These are phyloP conservation scores for Himantopus leucocephalus DNA, from an alignment of 2,113 vertebrate genomes.

Conservation along the genomic window DNA sequence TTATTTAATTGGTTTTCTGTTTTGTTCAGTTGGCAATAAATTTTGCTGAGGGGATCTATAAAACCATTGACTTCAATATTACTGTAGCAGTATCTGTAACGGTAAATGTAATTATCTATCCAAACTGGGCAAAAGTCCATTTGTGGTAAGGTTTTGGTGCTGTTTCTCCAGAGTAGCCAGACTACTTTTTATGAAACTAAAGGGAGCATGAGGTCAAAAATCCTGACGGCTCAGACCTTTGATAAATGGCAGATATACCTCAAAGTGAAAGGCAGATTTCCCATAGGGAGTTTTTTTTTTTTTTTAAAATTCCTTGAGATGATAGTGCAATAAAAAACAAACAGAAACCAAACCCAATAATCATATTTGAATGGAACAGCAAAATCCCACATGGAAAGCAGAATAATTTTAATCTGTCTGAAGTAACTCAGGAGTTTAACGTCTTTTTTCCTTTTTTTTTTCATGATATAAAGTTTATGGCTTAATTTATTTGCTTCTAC, in stretches of 20 bases:
- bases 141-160: slow-evolving; percentile 7
- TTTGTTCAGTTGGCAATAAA: neutral
- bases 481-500: neutral
- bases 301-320: neutral
- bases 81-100: neutral
- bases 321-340: slow-evolving; percentile 10
- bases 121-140: neutral
- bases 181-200: neutral
- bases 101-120: neutral
- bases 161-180: neutral
- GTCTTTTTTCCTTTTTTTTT: neutral
- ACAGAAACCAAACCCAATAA: neutral
- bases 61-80: neutral
- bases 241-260: slow-evolving; percentile 45
- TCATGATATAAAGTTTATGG: neutral
- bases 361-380: neutral
- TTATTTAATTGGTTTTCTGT: neutral
- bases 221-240: slow-evolving; percentile 1
- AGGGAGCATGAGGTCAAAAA: slow-evolving; percentile 16
- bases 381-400: neutral
- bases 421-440: neutral
- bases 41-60: neutral
- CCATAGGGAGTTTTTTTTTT: neutral
- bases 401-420: neutral
- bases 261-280: slow-evolving; percentile 51